Base-by-base conservation (phyloP, 2,113 vertebrate genomes). In the Corythaeola cristata region DNA sequence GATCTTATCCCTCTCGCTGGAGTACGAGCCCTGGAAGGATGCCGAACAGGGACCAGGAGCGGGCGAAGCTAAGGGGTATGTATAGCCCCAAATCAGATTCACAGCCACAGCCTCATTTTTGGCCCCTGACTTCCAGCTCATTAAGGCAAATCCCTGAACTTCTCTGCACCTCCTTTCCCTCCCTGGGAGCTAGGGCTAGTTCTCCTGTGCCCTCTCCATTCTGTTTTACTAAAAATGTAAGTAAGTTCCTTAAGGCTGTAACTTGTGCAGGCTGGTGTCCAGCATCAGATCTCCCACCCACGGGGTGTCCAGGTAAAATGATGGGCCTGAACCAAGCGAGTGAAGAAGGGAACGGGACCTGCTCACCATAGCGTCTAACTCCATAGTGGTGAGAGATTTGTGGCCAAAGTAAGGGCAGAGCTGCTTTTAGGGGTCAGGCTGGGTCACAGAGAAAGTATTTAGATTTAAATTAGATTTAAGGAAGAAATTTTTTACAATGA, bases 321-420 rank as follows among this genome's bases (percentile, higher is more conserved):
- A 28, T 17, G 35, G n/a, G 21, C 11, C 15, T 22, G 68, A 55
- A 30, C 13, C 33, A 26, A 47, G 26, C 3, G 50, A 20, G 30
- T 9, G 44, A 68, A 45, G 49, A 35, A 37, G 47, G 32, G 67
- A 69, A 7, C 1, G 35, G 24, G 58, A 78, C 9, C 15, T 37
- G 26, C 63, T 73, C 49, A 12, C 55, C 0, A 0, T 10, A 59
- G 19, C 37, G 17, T 9, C 44, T 12, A 1, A 15, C 20, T 2
- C 60, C 4, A 24, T 2, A 27, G 47, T 4, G n/a, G 6, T 7
- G 60, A 50, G 58, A 39, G 11, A 9, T 67, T 4, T 47, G 9
- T 64, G 53, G 44, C 37, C 66, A 79, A 50, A 67, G 33, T 33
- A 30, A 60, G 37, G 35, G 45, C 77, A 91, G 56, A 63, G 8